Percentiles rank a stretch among this genome's conserved stretches.
Evolutionary conservation across 1,140 invertebrate species (phyloP).

Genomic region (Drosophila melanica): DNA sequence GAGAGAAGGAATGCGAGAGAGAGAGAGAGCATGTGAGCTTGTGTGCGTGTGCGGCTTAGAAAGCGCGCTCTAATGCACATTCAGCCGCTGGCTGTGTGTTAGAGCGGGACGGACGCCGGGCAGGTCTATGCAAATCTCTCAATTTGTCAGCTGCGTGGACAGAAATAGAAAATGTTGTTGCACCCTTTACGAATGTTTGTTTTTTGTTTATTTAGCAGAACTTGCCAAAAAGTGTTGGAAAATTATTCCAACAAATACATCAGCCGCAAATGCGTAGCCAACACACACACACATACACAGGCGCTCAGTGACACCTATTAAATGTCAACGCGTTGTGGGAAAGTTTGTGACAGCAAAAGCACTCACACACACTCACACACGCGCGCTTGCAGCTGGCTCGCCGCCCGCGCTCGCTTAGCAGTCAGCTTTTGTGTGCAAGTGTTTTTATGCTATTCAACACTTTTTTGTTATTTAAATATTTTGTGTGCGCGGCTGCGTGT

Average conservation of each 20-base stretch:
- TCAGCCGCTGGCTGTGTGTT: neutral
- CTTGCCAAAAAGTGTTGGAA: slow-evolving; percentile 32
- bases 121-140: slow-evolving; percentile 50
- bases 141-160: slow-evolving; percentile 46
- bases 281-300: slow-evolving; percentile 11
- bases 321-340: slow-evolving; percentile 37
- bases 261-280: slow-evolving; percentile 31
- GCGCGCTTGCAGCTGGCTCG: neutral
- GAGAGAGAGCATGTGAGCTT: neutral
- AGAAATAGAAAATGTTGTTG: slow-evolving; percentile 43
- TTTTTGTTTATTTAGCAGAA: too few relatives aligned
- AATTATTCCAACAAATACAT: slow-evolving; percentile 55
- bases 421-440: neutral
- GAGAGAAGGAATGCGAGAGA: neutral
- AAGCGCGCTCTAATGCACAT: slow-evolving; percentile 42
- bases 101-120: neutral
- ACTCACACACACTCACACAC: neutral
- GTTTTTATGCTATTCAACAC: slow-evolving; percentile 2
- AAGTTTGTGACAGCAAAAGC: slow-evolving; percentile 35
- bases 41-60: slow-evolving; percentile 36
- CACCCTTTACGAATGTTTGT: neutral
- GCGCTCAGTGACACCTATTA: slow-evolving; percentile 44
- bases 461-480: neutral
- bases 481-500: too few relatives aligned
- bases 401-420: neutral